A percentile compares a stretch with the other conserved stretches of the same genome.
These are phyloP conservation scores for Echinometra lucunter DNA, from an alignment of 53 echinoderm and acorn worm genomes.

Conservation along the genomic window DNA sequence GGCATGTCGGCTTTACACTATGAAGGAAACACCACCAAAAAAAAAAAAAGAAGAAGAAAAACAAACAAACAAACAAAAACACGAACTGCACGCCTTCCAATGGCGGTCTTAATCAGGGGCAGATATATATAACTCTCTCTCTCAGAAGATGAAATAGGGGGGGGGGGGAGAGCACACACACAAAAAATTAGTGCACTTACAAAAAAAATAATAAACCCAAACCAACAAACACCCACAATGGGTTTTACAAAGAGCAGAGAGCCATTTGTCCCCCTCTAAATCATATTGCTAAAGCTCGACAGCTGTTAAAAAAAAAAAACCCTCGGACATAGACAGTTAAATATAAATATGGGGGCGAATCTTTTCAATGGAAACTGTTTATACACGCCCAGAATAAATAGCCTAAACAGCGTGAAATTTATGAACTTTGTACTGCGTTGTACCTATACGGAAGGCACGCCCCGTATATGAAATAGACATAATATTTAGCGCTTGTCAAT, in stretches of 20 bases:
- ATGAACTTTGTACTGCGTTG: slow-evolving; percentile 25
- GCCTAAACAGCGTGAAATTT: neutral
- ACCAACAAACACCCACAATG: too few species aligned
- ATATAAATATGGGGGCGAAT: neutral
- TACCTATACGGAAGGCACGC: neutral
- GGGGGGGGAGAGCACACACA: too few species aligned
- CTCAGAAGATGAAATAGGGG: too few species aligned
- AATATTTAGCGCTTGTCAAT: neutral
- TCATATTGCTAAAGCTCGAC: neutral
- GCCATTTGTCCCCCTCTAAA: neutral
- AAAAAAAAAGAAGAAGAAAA: too few species aligned
- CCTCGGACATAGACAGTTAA: neutral
- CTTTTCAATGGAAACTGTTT: neutral
- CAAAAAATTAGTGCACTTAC: too few species aligned
- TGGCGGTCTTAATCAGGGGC: too few species aligned
- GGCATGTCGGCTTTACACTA: neutral
- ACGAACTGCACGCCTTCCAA: too few species aligned
- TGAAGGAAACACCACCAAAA: neutral
- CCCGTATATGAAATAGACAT: neutral
- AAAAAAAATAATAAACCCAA: too few species aligned
- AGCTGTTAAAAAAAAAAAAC: neutral
- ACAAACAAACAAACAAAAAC: too few species aligned
- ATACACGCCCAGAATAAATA: neutral
- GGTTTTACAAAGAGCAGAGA: too few species aligned
- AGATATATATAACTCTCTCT: too few species aligned